Percentiles rank a stretch among this genome's conserved stretches.
Evolutionary conservation across 2,797 vertebrate species (phyloP).

Genomic region (Fringilla coelebs): DNA sequence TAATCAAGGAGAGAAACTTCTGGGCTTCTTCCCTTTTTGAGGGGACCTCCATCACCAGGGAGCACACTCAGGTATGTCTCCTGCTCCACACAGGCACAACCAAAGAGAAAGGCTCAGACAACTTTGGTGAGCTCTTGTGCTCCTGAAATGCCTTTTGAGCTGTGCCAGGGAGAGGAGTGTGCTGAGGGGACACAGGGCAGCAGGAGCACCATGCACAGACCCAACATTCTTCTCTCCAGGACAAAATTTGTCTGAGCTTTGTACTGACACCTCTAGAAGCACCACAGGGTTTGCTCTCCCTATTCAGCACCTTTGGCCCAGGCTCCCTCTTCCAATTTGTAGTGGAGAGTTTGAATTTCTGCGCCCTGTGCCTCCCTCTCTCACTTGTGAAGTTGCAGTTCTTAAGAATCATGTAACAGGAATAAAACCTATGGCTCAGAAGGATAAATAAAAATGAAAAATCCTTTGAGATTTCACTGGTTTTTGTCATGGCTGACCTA

Average conservation of each 20-base stretch:
- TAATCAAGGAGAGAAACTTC: too few species aligned
- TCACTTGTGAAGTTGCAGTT: background rate
- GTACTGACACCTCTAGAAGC: background rate
- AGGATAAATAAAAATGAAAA: background rate
- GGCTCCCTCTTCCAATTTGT: background rate
- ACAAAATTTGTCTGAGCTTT: background rate
- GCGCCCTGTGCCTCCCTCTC: rapidly evolving
- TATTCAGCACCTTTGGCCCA: background rate
- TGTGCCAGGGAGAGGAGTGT: background rate
- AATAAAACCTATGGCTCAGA: background rate
- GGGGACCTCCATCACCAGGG: too few species aligned
- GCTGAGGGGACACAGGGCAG: background rate
- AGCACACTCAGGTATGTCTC: background rate
- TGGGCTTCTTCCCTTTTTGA: too few species aligned
- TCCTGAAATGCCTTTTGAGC: background rate
- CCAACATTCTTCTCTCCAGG: background rate
- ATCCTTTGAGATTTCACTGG: background rate
- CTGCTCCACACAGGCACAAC: background rate
- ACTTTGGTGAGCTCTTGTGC: background rate
- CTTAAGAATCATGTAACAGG: background rate
- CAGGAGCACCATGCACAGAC: background rate
- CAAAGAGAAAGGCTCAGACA: background rate
- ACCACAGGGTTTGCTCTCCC: background rate
- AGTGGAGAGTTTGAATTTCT: background rate
- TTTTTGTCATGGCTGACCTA: background rate